Base-by-base conservation (phyloP, 2,888 invertebrate species). In the Dicyrtoma fusca region DNA sequence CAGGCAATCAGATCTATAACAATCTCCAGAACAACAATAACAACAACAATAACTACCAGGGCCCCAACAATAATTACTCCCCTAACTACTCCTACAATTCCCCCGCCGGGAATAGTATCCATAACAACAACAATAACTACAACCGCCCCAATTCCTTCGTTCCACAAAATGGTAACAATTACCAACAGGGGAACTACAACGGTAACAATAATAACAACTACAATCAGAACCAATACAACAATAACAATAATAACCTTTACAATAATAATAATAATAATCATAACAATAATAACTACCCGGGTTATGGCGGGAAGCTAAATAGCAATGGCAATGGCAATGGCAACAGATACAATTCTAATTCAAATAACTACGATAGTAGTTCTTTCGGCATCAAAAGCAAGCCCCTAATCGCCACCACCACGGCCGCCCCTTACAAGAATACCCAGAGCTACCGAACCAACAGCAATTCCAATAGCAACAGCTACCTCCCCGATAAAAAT, bases 1-100 rank as follows among this genome's bases (percentile, higher is more conserved):
- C 42, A 61, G 42, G 42, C 44, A 61, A 19, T 61, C 61, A 44
- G 42, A 34, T 34, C 34, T 34, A 34, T 34, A 34, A 8, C 34
- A 34, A 34, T 8, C 34, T 34, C 34, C 34, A 3, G 4, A 34
- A 34, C 8, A 34, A 23, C 19, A 53, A 53, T 53, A 21, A 53
- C 19, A 19, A 19, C 21, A 21, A 53, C 53, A 53, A 53, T 53
- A 17, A n/a, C n/a, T n/a, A n/a, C n/a, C n/a, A n/a, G n/a, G n/a
- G n/a, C n/a, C n/a, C n/a, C 49, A 49, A 11, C 53, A 17, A 53
- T 21, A 53, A 53, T 10, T 10, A n/a, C 17, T 53, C 53, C 17
- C 21, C 53, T 19, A 17, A 53, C 2, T 53, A 53, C 17, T 53
- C 53, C 53, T 17, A 10, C 53, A 53, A 14, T 5, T 11, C 53